phyloP scores from a whole-genome alignment of 2,113 vertebrate genomes.

The Myotis lucifugus region DNA sequence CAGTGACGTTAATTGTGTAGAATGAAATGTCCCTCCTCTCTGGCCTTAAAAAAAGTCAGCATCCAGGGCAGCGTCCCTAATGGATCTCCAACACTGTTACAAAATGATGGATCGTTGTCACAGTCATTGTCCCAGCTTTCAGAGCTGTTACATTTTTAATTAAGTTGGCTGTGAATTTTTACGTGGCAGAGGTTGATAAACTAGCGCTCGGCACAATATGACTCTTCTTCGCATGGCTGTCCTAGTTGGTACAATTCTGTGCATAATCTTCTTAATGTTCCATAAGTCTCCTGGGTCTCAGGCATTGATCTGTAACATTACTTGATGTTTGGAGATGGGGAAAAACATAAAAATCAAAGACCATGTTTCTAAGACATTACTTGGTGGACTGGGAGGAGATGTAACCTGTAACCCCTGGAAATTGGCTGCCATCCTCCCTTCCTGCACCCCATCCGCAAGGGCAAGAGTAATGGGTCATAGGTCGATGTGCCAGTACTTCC shows the following conservation, averaged over 20 bases:
- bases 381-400: background rate
- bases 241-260: constrained; percentile 68
- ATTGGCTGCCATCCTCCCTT: background rate
- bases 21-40: constrained; percentile 81
- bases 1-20: constrained; percentile 81
- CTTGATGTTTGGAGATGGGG: constrained; percentile 54
- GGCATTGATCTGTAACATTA: constrained; percentile 66
- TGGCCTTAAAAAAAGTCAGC: constrained; percentile 77
- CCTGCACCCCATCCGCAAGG: fast-evolving
- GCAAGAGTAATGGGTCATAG: background rate
- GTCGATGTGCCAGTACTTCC: background rate
- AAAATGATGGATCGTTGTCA: constrained; percentile 83
- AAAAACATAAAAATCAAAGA: constrained; percentile 55
- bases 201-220: constrained; percentile 62
- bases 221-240: constrained; percentile 73
- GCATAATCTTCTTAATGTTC: constrained; percentile 79
- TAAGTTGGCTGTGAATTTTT: constrained; percentile 86
- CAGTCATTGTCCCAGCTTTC: constrained; percentile 83
- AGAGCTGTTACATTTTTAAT: constrained; percentile 87
- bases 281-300: constrained; percentile 70
- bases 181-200: constrained; percentile 85
- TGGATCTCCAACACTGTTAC: constrained; percentile 80
- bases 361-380: background rate
- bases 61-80: constrained; percentile 74
- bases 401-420: background rate